Evolutionary conservation across 2,113 vertebrate species (phyloP), one percentile per base, ranked within the genome.

Genomic region (Lipotes vexillifer): DNA sequence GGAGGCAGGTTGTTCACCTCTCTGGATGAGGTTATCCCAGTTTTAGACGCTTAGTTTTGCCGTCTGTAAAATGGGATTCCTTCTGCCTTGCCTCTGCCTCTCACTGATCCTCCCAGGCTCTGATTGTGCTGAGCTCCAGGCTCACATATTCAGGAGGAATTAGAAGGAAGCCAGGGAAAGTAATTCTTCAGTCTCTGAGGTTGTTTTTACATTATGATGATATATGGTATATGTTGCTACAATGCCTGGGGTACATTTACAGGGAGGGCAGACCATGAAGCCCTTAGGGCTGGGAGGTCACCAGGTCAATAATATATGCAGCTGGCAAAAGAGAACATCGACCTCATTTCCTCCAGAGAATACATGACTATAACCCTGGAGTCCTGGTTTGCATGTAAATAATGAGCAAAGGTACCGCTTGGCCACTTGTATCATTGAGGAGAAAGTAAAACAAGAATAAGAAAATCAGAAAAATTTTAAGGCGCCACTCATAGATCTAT

Each of bases 381-480:
- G 61, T 68, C 82, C 86, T 21, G 86, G 61, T 85, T 69, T 55
- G 86, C 89, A 65, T 87, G 96, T 94, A 74, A 95, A 87, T 93
- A 91, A 97, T 5, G 41, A 92, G 57, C 81, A 31, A 5, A 1
- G 7, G 6, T 21, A 27, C 46, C 0, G 2, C 46, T 21, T 11
- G 57, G 86, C 44, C 85, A 44, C 89, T 65, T 36, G 61, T 38
- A 18, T 63, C 36, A 0, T 0, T 52, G 87, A 80, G 68, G 59
- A 88, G 81, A 65, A 72, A 87, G 29, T 3, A 61, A 87, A 57
- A 81, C 52, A 38, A 61, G 69, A 80, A 57, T 0, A 18, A 85
- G 93, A 91, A 96, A 55, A 94, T 90, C 66, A 66, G 96, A 90
- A 90, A 93, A 95, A 82, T 83, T 72, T 36, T 74, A 96, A 86